Evolutionary conservation across 1,140 invertebrate species (phyloP), one percentile per base, ranked within the genome.

Genomic region (Drosophila eugracilis): DNA sequence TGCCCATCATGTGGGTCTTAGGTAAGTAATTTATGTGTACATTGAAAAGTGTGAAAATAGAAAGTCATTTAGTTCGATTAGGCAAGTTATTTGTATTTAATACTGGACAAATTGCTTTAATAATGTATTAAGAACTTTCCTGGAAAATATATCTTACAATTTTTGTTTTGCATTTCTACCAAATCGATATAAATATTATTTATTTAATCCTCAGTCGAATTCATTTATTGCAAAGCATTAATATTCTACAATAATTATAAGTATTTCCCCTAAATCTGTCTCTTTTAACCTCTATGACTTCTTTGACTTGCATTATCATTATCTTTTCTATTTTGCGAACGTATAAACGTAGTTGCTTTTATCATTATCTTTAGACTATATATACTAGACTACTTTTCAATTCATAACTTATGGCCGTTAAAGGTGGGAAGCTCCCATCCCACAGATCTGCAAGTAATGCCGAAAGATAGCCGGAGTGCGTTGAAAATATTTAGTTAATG

Each of bases 401-500:
- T 65, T 32, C 60, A 28, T 65, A 30, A 47, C 39, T 45, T 47
- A 57, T 15, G 19, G 19, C 21, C 26, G 34, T 2, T 15, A 5
- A 7, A 10, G 10, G 15, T 24, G 45, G 21, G 22, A 17, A 10
- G 28, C 37, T 42, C 59, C 22, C 53, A 26, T 32, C 22, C 19
- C 26, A 3, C 2, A 47, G 60, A 65, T 47, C 24, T 65, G 60
- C 60, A 36, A 65, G 55, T 65, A 65, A 65, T 65, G 55, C 22
- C 28, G 30, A 1, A 9, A 17, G 60, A 65, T 65, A 65, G 39
- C 37, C 30, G 39, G n/a, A 60, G 63, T 32, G 49, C 55, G 48
- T 52, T 52, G 37, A 86, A 80, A 84, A 76, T 63, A 79, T 73
- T 76, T 80, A 69, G 84, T 80, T 62, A 86, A 59, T 76, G 79